Percentiles rank a stretch among this genome's conserved stretches.
Conservation (phyloP, 2,113 vertebrate species). For the Pantherophis guttatus region DNA sequence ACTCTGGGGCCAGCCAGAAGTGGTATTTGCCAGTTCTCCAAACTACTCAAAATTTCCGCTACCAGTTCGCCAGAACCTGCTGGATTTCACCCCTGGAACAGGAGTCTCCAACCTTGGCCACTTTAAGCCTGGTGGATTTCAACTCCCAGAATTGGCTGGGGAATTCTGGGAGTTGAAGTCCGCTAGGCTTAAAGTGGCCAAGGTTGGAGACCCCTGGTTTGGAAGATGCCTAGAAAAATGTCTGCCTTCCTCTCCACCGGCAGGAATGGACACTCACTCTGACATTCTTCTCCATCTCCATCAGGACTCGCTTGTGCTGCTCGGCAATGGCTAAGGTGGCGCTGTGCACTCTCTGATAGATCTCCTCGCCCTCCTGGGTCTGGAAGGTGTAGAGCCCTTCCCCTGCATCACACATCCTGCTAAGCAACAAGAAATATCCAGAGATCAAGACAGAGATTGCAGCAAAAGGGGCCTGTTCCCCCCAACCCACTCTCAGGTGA, state of each 20-base stretch:
- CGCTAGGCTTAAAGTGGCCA: no score
- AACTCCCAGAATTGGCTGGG: no score
- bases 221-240: neutral
- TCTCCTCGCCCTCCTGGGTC: constrained; percentile 93
- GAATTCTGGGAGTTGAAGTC: no score
- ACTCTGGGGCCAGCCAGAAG: no score
- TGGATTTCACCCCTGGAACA: no score
- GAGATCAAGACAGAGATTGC: neutral
- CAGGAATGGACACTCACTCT: constrained; percentile 73
- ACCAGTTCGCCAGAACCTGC: no score
- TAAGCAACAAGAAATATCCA: neutral
- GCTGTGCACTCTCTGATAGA: constrained; percentile 94
- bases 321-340: constrained; percentile 91
- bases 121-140: no score
- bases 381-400: constrained; percentile 98
- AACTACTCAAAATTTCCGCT: no score
- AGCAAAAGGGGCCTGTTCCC: neutral
- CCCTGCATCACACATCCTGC: constrained; percentile 90
- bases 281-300: constrained; percentile 93
- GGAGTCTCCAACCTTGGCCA: no score
- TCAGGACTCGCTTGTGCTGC: constrained; percentile 90
- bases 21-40: no score
- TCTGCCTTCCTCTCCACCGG: neutral
- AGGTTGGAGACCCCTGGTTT: no score
- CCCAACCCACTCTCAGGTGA: no score